phyloP scores from a whole-genome alignment of 2,888 invertebrate species.

The Cephus pulcher region DNA sequence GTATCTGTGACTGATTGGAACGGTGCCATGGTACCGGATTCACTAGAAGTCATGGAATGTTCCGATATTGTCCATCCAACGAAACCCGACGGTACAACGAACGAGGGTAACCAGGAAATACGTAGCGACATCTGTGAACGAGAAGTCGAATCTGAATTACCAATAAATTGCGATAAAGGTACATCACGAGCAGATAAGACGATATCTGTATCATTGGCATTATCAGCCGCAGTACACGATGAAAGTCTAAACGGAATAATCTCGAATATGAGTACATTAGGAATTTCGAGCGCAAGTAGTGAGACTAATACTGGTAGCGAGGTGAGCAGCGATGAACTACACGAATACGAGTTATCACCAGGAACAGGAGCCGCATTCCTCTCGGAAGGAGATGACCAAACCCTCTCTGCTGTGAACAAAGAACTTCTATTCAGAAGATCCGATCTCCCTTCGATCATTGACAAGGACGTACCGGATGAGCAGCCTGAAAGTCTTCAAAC shows the following conservation, averaged over 20 bases:
- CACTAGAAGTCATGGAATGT: constrained; percentile 45
- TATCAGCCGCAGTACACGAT: constrained; percentile 13
- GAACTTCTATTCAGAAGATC: constrained; percentile 1
- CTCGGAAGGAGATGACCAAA: neutral
- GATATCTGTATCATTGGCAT: constrained; percentile 25
- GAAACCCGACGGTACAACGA: neutral
- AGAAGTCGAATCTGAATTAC: neutral
- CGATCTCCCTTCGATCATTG: neutral
- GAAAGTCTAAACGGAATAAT: constrained; percentile 17
- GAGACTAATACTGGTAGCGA: constrained; percentile 54
- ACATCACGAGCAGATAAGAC: constrained; percentile 27
- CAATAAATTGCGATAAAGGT: constrained; percentile 12
- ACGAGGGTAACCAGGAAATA: neutral
- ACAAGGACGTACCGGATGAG: neutral
- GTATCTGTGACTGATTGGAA: constrained; percentile 27
- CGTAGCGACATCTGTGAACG: neutral
- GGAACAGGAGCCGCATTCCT: neutral
- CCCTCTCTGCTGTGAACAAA: constrained; percentile 8
- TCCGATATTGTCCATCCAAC: neutral
- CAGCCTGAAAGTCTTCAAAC: neutral
- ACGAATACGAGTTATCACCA: constrained; percentile 48
- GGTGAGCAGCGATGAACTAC: constrained; percentile 56
- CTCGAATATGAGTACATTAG: constrained; percentile 4
- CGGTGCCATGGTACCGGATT: constrained; percentile 56
- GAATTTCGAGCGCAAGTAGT: constrained; percentile 29